Conservation (phyloP, 1,140 invertebrate species). For the Babylonia areolata region DNA sequence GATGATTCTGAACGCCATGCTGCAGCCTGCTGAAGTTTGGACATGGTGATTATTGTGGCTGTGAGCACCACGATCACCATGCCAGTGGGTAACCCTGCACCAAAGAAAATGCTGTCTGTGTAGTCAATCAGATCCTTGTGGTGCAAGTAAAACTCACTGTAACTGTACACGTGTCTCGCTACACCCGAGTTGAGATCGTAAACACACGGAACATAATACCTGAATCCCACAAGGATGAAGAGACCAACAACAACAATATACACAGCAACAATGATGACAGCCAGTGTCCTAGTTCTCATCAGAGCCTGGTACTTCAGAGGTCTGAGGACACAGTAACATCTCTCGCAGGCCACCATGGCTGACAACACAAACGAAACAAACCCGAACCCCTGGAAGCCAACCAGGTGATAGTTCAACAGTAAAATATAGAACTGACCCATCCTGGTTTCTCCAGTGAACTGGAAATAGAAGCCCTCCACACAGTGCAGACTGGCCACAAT, state of each 20-base stretch:
- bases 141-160: neutral
- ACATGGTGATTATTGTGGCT: too few species aligned
- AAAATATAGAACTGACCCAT: neutral
- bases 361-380: neutral
- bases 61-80: too few species aligned
- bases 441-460: too few species aligned
- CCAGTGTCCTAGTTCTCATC: neutral
- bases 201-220: neutral
- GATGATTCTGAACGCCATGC: too few species aligned
- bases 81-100: too few species aligned
- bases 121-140: neutral
- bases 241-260: constrained; percentile 4
- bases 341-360: constrained; percentile 19
- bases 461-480: neutral
- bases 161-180: too few species aligned
- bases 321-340: constrained; percentile 13
- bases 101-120: neutral
- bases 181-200: neutral
- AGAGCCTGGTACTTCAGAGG: constrained; percentile 4
- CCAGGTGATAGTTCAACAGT: neutral
- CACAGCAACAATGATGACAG: neutral
- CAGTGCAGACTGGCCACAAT: neutral
- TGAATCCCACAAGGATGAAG: neutral
- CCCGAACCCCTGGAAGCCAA: neutral
- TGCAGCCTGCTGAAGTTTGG: too few species aligned